phyloP scores from a whole-genome alignment of 53 echinoderm and acorn worm genomes.

The Pentamera pediparva region DNA sequence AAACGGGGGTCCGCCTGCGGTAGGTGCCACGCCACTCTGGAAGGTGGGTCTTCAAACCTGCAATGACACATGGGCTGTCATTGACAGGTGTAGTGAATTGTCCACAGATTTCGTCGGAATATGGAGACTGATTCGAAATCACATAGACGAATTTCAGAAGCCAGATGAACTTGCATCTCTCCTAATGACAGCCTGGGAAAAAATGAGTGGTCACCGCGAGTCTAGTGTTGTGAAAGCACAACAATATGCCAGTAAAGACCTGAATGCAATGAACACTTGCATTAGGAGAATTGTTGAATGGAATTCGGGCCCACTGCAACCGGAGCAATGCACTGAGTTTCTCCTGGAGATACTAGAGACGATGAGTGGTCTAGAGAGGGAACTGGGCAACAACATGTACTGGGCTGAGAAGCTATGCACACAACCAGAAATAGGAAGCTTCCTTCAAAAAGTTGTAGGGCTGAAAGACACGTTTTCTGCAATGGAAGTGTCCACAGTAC shows the following conservation, averaged over 20 bases:
- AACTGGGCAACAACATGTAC: conserved; percentile 4
- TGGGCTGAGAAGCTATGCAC: conserved; percentile 14
- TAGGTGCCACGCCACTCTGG: conserved; percentile 17
- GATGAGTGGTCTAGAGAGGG: background rate
- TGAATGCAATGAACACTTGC: background rate
- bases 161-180: no score
- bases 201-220: no score
- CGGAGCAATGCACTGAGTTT: conserved; percentile 12
- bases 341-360: background rate
- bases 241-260: background rate
- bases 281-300: background rate
- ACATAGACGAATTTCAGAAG: conserved; percentile 7
- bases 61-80: conserved; percentile 33
- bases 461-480: background rate
- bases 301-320: background rate
- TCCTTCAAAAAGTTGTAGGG: no score
- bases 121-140: conserved; percentile 21
- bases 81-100: conserved; percentile 24
- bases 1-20: conserved; percentile 17
- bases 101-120: conserved; percentile 22
- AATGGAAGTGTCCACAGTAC: background rate
- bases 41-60: conserved; percentile 19
- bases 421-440: background rate
- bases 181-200: no score
- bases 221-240: background rate